These are phyloP conservation scores for Gortyna flavago DNA, from an alignment of 2,888 invertebrate genomes.

Conservation along the genomic window DNA sequence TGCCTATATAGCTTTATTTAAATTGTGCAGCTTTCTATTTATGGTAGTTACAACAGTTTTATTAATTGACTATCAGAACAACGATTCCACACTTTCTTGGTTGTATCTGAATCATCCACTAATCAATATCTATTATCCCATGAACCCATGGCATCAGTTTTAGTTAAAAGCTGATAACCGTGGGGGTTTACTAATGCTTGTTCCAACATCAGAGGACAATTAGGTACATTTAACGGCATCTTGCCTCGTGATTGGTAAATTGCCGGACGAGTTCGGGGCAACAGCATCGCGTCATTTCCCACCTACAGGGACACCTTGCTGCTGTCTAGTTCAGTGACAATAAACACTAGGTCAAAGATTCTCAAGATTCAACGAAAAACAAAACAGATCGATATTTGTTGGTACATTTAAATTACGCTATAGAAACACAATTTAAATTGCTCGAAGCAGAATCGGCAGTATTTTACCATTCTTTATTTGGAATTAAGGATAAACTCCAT, in stretches of 20 bases:
- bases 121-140: conserved; percentile 39
- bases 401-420: conserved; percentile 15
- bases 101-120: conserved; percentile 27
- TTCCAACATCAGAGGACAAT: conserved; percentile 73
- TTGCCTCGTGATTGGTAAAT: conserved; percentile 83
- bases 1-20: conserved; percentile 7
- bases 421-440: conserved; percentile 33
- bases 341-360: not conserved
- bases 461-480: conserved; percentile 60
- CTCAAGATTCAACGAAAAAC: not conserved
- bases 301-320: conserved; percentile 63
- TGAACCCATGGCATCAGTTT: conserved; percentile 18
- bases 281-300: conserved; percentile 74
- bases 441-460: conserved; percentile 32
- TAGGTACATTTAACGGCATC: conserved; percentile 70
- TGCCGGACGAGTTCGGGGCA: conserved; percentile 83
- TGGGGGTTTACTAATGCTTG: conserved; percentile 66
- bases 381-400: conserved; percentile 9
- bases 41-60: too few species aligned
- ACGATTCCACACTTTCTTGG: not conserved
- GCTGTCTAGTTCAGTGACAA: conserved; percentile 17
- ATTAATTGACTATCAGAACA: not conserved
- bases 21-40: not conserved
- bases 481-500: conserved; percentile 66
- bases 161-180: conserved; percentile 45